These are phyloP conservation scores for Notarius lentiginosus DNA, from an alignment of 2,113 vertebrate genomes.

Conservation along the genomic window DNA sequence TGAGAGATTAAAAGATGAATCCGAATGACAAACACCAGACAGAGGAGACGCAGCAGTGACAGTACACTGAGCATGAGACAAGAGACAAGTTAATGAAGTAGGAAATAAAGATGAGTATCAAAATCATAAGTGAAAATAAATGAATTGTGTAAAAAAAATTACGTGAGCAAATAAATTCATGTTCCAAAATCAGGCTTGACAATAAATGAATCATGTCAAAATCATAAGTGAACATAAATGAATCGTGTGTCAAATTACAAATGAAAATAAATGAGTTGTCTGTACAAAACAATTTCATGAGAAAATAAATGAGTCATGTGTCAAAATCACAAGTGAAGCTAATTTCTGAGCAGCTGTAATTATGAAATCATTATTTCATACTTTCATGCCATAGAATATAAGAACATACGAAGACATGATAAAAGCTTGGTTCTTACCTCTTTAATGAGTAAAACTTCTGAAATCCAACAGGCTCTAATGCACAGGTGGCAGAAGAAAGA, in stretches of 20 bases:
- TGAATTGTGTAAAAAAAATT: too few relatives aligned
- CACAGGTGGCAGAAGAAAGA: conserved; percentile 11
- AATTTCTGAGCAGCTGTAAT: background rate
- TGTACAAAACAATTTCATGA: background rate
- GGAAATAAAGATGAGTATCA: background rate
- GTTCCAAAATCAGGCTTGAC: too few relatives aligned
- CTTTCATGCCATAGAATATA: background rate
- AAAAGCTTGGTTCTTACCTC: background rate
- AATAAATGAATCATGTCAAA: too few relatives aligned
- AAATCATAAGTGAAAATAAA: background rate
- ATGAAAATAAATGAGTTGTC: background rate
- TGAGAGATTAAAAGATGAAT: background rate
- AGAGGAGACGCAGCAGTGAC: background rate
- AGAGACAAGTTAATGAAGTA: background rate
- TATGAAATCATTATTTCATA: background rate
- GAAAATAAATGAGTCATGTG: background rate
- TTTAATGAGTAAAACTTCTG: background rate
- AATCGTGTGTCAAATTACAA: too few relatives aligned
- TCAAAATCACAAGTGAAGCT: background rate
- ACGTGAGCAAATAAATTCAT: too few relatives aligned
- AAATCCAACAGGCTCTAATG: background rate
- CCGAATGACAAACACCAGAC: background rate
- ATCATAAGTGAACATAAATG: too few relatives aligned
- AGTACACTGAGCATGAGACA: background rate
- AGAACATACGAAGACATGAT: too few relatives aligned